Evolutionary conservation across 1,140 invertebrate genomes (phyloP).

Genomic region (Drosophila tsacasi): DNA sequence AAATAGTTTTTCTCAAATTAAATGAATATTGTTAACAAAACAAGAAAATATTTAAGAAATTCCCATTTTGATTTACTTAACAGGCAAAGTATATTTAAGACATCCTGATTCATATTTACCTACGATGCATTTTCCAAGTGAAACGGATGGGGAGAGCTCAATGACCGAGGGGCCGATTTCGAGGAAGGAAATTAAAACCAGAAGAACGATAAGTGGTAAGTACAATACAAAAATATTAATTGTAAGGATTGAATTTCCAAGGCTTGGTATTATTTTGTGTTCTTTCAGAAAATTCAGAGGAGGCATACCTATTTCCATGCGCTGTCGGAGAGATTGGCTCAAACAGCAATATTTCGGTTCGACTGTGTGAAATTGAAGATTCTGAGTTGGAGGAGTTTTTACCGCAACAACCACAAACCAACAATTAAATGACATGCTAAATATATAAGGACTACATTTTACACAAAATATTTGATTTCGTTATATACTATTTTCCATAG

Average conservation of each 20-base stretch:
- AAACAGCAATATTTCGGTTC: conserved; percentile 94
- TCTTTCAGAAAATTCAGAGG: conserved; percentile 87
- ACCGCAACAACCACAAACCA: conserved; percentile 56
- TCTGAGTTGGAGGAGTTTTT: conserved; percentile 89
- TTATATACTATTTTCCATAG: conserved; percentile 79
- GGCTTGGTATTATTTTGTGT: background rate
- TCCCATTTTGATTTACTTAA: conserved; percentile 10
- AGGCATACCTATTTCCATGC: conserved; percentile 90
- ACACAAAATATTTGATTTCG: conserved; percentile 65
- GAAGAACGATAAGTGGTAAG: conserved; percentile 72
- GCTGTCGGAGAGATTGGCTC: conserved; percentile 86
- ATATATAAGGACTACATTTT: conserved; percentile 67
- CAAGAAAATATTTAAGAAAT: background rate
- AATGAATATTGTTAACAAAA: background rate
- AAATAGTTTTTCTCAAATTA: background rate
- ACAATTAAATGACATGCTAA: conserved; percentile 73
- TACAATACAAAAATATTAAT: background rate
- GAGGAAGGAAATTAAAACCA: conserved; percentile 55
- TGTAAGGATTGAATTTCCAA: too few species aligned
- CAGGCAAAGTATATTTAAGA: conserved; percentile 90
- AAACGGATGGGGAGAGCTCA: conserved; percentile 88
- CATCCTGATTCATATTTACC: conserved; percentile 95
- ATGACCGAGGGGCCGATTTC: conserved; percentile 71
- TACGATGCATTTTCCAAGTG: conserved; percentile 89
- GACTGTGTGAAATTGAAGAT: conserved; percentile 97